Evolutionary conservation across 2,797 vertebrate genomes (phyloP).

Genomic region (Xerus rutilus): DNA sequence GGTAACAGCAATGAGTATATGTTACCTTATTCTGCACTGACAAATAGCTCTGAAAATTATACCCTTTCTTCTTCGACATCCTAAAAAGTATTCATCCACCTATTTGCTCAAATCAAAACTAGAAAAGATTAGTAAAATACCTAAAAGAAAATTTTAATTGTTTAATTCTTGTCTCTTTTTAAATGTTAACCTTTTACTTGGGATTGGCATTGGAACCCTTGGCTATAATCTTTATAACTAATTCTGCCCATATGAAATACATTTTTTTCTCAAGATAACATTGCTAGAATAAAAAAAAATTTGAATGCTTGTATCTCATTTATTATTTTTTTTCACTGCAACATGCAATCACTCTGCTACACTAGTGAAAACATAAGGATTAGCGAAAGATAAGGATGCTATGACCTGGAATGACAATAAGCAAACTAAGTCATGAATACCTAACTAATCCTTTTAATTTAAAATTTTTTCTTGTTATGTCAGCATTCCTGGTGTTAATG

Average conservation of each 20-base stretch:
- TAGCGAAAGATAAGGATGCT: conserved; percentile 69
- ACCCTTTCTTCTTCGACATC: neutral
- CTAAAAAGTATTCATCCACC: neutral
- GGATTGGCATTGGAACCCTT: neutral
- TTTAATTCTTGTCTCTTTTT: neutral
- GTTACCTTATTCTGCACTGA: neutral
- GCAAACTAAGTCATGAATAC: conserved; percentile 58
- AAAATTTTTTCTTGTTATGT: conserved; percentile 66
- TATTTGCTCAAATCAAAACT: conserved; percentile 6
- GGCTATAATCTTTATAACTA: conserved; percentile 11
- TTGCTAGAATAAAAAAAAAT: neutral
- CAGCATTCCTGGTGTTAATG: conserved; percentile 70
- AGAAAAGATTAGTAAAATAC: neutral
- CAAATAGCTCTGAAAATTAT: neutral
- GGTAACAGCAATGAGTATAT: neutral
- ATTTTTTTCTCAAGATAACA: conserved; percentile 47
- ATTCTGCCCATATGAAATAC: neutral
- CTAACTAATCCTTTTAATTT: conserved; percentile 75
- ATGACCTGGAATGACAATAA: conserved; percentile 64
- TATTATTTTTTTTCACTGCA: conserved; percentile 61
- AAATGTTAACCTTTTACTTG: conserved; percentile 17
- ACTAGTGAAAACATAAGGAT: conserved; percentile 68
- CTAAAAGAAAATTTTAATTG: neutral
- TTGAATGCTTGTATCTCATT: conserved; percentile 25
- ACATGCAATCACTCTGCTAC: conserved; percentile 26